A percentile compares a stretch with the other conserved stretches of the same genome.
Conservation (phyloP, 2,797 vertebrate species). For the Semaprochilodus insignis region DNA sequence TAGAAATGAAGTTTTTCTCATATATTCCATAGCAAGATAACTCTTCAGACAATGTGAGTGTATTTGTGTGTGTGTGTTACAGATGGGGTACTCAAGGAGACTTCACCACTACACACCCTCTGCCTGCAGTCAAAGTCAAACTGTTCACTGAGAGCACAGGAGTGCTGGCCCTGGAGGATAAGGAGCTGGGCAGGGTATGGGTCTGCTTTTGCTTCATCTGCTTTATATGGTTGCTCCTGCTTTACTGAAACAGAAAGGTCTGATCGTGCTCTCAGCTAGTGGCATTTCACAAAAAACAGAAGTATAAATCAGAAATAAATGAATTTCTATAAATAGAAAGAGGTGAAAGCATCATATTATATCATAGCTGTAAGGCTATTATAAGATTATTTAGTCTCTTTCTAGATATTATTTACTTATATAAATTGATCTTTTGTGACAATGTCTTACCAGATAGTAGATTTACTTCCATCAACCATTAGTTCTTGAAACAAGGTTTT, state of each 20-base stretch:
- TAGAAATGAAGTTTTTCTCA: too few relatives aligned
- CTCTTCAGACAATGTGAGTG: slow-evolving; percentile 34
- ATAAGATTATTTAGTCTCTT: neutral
- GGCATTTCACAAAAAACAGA: neutral
- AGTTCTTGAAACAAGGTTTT: neutral
- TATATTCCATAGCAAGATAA: slow-evolving; percentile 37
- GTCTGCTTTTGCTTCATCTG: neutral
- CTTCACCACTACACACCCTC: slow-evolving; percentile 95
- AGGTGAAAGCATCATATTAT: neutral
- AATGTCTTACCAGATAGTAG: neutral
- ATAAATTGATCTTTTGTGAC: too few relatives aligned
- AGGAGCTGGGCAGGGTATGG: slow-evolving; percentile 96
- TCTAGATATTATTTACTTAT: neutral
- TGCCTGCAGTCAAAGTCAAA: slow-evolving; percentile 99
- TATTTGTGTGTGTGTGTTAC: slow-evolving; percentile 64
- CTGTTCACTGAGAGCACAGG: slow-evolving; percentile 99
- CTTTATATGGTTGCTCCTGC: neutral
- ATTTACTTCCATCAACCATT: neutral
- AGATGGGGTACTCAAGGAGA: slow-evolving; percentile 99
- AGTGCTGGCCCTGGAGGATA: slow-evolving; percentile 97
- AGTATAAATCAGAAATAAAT: neutral
- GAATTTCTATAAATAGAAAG: neutral
- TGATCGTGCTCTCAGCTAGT: neutral
- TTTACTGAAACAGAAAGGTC: neutral
- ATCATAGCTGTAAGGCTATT: neutral